phyloP scores from a whole-genome alignment of 2,888 invertebrate species.

The Netelia fuscicornis region DNA sequence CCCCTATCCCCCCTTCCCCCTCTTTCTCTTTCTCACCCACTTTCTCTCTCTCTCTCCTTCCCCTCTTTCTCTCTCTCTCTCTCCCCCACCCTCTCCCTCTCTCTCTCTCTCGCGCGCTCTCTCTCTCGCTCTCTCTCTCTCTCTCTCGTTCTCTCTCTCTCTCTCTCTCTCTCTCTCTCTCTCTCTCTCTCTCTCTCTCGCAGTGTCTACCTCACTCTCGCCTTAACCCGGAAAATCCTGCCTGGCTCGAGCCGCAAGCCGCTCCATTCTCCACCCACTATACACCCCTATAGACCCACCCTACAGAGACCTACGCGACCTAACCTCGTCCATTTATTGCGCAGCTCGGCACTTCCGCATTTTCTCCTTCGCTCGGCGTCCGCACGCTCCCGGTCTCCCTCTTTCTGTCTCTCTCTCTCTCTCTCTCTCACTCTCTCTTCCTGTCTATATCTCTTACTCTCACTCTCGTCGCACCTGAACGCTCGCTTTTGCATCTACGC shows the following conservation, averaged over 20 bases:
- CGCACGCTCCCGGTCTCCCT: constrained; percentile 57
- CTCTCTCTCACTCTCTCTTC: too few relatives aligned
- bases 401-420: neutral
- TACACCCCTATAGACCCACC: constrained; percentile 60
- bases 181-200: too few relatives aligned
- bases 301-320: constrained; percentile 66
- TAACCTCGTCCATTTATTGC: constrained; percentile 57
- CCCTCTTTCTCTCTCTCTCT: constrained; percentile 85
- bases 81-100: constrained; percentile 85
- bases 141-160: constrained; percentile 65
- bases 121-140: constrained; percentile 74
- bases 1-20: constrained; percentile 85
- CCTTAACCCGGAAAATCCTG: constrained; percentile 70
- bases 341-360: constrained; percentile 72
- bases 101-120: constrained; percentile 81
- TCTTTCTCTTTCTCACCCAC: constrained; percentile 83
- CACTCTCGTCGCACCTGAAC: neutral
- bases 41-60: constrained; percentile 84
- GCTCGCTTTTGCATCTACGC: constrained; percentile 41
- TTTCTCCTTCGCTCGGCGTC: constrained; percentile 59
- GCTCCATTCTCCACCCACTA: constrained; percentile 52
- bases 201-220: constrained; percentile 70
- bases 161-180: constrained; percentile 18
- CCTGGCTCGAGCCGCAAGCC: constrained; percentile 69
- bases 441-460: neutral